A percentile compares a stretch with the other conserved stretches of the same genome.
These are phyloP conservation scores for Lacanobia wlatinum DNA, from an alignment of 2,888 invertebrate species.

Conservation along the genomic window DNA sequence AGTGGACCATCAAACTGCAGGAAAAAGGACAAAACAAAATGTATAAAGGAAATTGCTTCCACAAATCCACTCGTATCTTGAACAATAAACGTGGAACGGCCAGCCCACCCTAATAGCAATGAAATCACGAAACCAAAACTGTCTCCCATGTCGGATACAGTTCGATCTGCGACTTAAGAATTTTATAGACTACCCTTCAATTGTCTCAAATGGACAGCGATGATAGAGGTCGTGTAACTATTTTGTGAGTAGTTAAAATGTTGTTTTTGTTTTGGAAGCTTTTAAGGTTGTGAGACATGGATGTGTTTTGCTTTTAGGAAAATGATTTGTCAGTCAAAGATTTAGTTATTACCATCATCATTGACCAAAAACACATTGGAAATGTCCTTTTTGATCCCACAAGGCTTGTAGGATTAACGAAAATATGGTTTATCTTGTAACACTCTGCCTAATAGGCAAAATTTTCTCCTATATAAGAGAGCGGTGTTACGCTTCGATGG, in stretches of 20 bases:
- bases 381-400: too few species aligned
- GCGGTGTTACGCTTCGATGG: too few species aligned
- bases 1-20: constrained; percentile 89
- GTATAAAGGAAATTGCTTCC: constrained; percentile 91
- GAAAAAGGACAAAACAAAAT: constrained; percentile 91
- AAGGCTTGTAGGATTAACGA: too few species aligned
- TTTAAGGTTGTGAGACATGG: background rate
- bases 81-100: constrained; percentile 89
- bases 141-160: constrained; percentile 82
- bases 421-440: too few species aligned
- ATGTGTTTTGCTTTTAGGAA: background rate
- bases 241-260: constrained; percentile 41
- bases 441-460: too few species aligned
- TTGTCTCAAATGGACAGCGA: constrained; percentile 65
- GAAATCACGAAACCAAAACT: constrained; percentile 91
- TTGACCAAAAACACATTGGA: background rate
- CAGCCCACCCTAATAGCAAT: constrained; percentile 90
- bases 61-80: constrained; percentile 91
- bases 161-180: constrained; percentile 80
- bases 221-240: constrained; percentile 47
- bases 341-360: too few species aligned
- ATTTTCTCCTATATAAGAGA: too few species aligned
- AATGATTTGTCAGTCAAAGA: too few species aligned
- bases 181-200: constrained; percentile 77
- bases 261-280: background rate